Base-by-base conservation (phyloP, 2,888 invertebrate genomes). In the Rhamphomyia laevipes region DNA sequence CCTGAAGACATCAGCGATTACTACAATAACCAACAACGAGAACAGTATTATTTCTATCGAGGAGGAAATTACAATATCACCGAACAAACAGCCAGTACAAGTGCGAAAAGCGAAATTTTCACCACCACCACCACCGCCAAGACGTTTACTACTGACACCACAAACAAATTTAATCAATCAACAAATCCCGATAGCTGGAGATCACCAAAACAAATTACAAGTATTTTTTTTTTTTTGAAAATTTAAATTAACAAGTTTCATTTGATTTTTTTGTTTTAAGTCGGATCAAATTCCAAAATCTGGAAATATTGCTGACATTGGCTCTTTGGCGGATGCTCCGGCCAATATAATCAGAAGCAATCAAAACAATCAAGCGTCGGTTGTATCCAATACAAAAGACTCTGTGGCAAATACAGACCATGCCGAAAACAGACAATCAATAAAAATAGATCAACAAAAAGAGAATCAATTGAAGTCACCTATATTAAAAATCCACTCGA, bases 11-110 rank as follows among this genome's bases (percentile, higher is more conserved):
- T 76, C 71, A 67, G 75, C 69, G 73, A 76, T 70, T 74, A 76
- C 75, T 76, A 77, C 76, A 71, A 77, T 74, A 71, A 68, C 51
- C 66, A 67, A 56, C 67, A 66, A 71, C 76, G 73, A 72, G 77
- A 74, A 72, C 77, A 72, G 65, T 77, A 69, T 73, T 67, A 66
- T 33, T 12, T 33, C 18, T 30, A n/a, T 33, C 43, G 59, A 61
- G 43, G 48, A 54, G 35, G 49, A 47, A 53, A 21, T 61, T 62
- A 43, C 55, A 59, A 44, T 61, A 50, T 58, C 60, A 49, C 59
- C 33, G 31, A 50, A 48, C 43, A 47, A 30, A 33, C 40, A 42
- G 42, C 57, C 44, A 56, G 47, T 38, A 42, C 43, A 38, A 59
- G 58, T 48, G 58, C 43, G 27, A 48, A 55, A 54, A 49, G 55